These are phyloP conservation scores for Scomberomorus guttatus DNA, from an alignment of 2,797 vertebrate species.

Conservation along the genomic window DNA sequence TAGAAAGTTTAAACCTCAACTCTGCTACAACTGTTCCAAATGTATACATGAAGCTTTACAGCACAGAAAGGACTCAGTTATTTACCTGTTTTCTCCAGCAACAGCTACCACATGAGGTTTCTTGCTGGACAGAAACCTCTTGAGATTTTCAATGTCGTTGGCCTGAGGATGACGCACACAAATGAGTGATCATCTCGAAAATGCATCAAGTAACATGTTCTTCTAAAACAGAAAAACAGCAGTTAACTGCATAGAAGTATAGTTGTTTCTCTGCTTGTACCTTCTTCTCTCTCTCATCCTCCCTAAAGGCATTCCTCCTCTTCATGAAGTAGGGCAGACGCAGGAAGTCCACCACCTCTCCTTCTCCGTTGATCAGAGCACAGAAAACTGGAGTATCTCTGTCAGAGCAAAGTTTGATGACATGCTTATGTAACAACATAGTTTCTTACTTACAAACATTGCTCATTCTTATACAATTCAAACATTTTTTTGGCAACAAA, in stretches of 20 bases:
- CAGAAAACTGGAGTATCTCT: constrained; percentile 99
- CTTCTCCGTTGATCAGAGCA: constrained; percentile 96
- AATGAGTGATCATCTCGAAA: constrained; percentile 1
- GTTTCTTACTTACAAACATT: background rate
- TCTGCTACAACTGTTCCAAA: background rate
- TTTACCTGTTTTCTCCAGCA: constrained; percentile 95
- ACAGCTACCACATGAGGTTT: constrained; percentile 98
- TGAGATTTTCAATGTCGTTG: constrained; percentile 94
- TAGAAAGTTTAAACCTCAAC: background rate
- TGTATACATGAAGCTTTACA: background rate
- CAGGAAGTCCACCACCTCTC: constrained; percentile 97
- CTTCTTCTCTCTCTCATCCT: constrained; percentile 98
- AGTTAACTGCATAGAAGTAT: background rate
- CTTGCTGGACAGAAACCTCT: constrained; percentile 96
- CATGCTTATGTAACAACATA: too few relatives aligned
- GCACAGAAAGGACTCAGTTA: background rate
- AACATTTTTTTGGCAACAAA: background rate
- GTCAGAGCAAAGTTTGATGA: constrained; percentile 26
- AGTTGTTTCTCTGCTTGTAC: constrained; percentile 68
- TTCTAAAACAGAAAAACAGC: background rate
- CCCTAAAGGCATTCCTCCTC: constrained; percentile 95
- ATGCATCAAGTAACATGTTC: background rate
- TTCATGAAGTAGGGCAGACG: constrained; percentile 97
- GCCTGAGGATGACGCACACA: constrained; percentile 75
- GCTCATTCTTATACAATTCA: background rate